Percentiles rank a stretch among this genome's conserved stretches.
Evolutionary conservation across 2,797 vertebrate genomes (phyloP).

Genomic region (Brachyalestes nurse): DNA sequence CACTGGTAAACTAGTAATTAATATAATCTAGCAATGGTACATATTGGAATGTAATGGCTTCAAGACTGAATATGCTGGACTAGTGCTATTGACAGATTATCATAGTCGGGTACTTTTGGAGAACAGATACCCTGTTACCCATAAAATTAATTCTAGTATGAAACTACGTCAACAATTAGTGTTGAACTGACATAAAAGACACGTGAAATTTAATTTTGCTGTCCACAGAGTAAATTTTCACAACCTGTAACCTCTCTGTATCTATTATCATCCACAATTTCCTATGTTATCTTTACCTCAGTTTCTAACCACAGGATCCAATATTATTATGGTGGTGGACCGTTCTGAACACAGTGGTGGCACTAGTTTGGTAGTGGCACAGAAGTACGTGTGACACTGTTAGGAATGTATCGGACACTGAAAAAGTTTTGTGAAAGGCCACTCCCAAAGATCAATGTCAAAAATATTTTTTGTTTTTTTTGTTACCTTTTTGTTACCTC

Average conservation of each 20-base stretch:
- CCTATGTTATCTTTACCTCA: not conserved
- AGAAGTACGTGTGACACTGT: not conserved
- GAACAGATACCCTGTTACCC: too few species aligned
- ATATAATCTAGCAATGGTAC: too few species aligned
- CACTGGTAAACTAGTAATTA: too few species aligned
- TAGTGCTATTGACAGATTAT: not conserved
- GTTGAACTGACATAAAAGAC: not conserved
- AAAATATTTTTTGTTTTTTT: too few species aligned
- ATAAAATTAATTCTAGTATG: not conserved
- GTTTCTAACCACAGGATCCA: not conserved
- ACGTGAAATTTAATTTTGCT: not conserved
- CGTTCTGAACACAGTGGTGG: not conserved
- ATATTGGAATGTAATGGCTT: too few species aligned
- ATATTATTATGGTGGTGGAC: not conserved
- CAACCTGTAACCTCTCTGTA: too few species aligned
- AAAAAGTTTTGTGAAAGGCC: too few species aligned
- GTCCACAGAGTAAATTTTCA: too few species aligned
- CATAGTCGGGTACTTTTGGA: not conserved
- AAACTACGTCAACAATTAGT: not conserved
- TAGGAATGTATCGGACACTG: not conserved
- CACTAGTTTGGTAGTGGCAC: not conserved
- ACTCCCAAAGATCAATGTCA: too few species aligned
- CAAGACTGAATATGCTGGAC: not conserved
- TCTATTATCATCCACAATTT: too few species aligned
- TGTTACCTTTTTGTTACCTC: too few species aligned